Evolutionary conservation across 2,797 vertebrate genomes (phyloP).

Genomic region (Coilia nasus): DNA sequence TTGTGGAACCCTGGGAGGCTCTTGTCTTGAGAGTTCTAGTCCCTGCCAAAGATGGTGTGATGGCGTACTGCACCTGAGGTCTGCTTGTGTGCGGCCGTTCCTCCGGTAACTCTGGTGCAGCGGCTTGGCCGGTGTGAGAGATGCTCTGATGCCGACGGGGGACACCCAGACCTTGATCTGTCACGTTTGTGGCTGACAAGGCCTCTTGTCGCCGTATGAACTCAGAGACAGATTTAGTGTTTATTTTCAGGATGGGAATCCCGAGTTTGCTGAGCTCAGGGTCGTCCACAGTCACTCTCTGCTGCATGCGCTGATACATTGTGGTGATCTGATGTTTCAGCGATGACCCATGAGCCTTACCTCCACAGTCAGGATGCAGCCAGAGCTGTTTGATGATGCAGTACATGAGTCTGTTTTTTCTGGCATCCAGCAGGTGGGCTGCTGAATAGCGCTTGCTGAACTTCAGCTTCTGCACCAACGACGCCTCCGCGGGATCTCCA

Average conservation of each 20-base stretch:
- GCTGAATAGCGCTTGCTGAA: neutral
- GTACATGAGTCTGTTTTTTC: neutral
- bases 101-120: neutral
- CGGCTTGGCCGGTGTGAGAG: neutral
- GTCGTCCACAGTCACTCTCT: neutral
- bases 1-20: too few species aligned
- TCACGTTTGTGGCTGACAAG: neutral
- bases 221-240: neutral
- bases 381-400: neutral
- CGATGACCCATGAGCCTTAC: neutral
- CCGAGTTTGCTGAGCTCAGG: neutral
- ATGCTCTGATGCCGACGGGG: neutral
- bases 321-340: neutral
- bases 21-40: neutral
- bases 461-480: neutral
- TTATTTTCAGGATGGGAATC: neutral
- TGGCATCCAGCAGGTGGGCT: neutral
- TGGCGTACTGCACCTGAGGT: neutral
- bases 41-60: neutral
- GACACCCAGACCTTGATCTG: neutral
- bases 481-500: neutral
- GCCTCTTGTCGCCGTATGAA: neutral
- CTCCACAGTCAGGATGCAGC: neutral
- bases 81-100: neutral
- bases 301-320: neutral